Base-by-base conservation (phyloP, 2,888 invertebrate species). In the Caenorhabditis afra region DNA sequence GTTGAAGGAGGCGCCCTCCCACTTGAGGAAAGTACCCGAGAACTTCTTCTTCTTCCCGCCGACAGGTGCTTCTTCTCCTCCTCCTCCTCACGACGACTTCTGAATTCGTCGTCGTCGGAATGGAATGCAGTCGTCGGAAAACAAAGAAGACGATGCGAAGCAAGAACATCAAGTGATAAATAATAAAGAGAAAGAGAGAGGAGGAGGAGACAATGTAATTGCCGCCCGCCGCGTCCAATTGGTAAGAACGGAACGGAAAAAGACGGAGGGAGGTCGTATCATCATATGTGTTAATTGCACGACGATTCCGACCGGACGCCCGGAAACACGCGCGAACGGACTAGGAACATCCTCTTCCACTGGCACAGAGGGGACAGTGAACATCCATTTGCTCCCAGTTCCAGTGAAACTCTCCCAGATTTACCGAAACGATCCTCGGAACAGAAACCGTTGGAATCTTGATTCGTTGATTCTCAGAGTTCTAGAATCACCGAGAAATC, bases 221-320 rank as follows among this genome's bases (percentile, higher is more conserved):
- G 55, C 37, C 59, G n/a, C n/a, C n/a, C n/a, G n/a, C n/a, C n/a
- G n/a, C n/a, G n/a, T 29, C 16, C 49, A 71, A 71, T 64, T 71
- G 64, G 62, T 57, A 44, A 53, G 65, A 22, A 58, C 20, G 44
- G 58, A 44, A 14, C 23, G 39, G 58, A 14, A 58, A 59, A 22
- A 16, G 53, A 50, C 23, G 50, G 58, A 53, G 55, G 37, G 70
- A 71, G 71, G 71, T 71, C 71, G 62, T 71, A 64, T 71, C 71
- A 71, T 29, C 7, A 29, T 7, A 29, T 64, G 71, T 71, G 71
- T 71, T 71, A 71, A 71, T 71, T 71, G 62, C 64, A 49, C 62
- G n/a, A n/a, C n/a, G 55, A 71, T 71, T 61, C 68, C 14, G 11
- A 5, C 11, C 7, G 7, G 37, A 37, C 11, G 37, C 11, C 37